Base-by-base conservation (phyloP, 2,797 vertebrate species). In the Gadopsis marmoratus region DNA sequence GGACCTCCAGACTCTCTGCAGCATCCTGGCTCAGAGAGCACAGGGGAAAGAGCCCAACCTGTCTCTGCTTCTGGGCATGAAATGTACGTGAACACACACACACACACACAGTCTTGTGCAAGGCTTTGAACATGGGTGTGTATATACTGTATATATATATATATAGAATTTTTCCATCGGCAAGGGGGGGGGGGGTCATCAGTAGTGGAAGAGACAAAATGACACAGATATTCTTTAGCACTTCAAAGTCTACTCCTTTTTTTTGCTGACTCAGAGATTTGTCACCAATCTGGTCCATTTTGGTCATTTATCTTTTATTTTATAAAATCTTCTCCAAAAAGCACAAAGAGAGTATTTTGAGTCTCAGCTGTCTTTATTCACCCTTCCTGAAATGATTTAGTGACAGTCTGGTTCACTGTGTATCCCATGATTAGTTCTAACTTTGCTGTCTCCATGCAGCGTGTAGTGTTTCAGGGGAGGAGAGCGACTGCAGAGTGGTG, bases 41-140 rank as follows among this genome's bases (percentile, higher is more conserved):
- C 97, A 98, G 89, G 98, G 97, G 78, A 96, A 98, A 83, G 97
- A 99, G 89, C 98, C 97, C 79, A 99, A 97, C 91, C 95, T 99
- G 69, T 97, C 97, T 10, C 95, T 98, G 86, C 95, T 99, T 73
- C 96, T 99, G 73, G 97, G 97, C 86, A 98, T 99, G 93, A 96
- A 96, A 91, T 97, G 98, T 99, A 96, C 92, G 97, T 71, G 7
- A 29, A 35, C 33, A 61, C 59, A 60, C 33, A 65, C n/a, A 41
- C 13, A 39, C 33, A 68, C 21, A 55, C 4, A 23, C 41, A 69
- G 4, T n/a, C 4, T 17, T 19, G 19, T 63, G 43, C 41, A 61
- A 62, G 13, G 7, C 23, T 45, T 62, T 9, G 3, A 17, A 29
- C 23, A 29, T 26, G 2, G 26, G 26, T 26, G 26, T 26, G 26